Percentiles rank a stretch among this genome's conserved stretches.
Evolutionary conservation across 2,888 invertebrate genomes (phyloP).

Genomic region (Andrena dorsata): DNA sequence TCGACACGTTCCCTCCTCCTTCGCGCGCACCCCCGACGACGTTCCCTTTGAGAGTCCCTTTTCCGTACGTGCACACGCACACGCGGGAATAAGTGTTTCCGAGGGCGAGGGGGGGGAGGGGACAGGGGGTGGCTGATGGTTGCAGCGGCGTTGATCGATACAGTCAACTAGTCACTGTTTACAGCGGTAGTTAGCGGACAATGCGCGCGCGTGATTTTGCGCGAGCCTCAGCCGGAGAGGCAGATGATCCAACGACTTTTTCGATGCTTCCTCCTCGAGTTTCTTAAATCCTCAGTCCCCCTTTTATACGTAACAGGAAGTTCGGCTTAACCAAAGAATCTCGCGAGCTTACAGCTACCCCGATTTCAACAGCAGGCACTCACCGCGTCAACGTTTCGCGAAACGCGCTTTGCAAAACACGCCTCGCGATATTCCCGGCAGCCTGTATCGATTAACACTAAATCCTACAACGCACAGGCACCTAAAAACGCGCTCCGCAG

Average conservation of each 20-base stretch:
- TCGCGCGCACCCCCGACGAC: not conserved
- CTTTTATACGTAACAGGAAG: too few species aligned
- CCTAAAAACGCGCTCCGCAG: not conserved
- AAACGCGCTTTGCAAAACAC: too few species aligned
- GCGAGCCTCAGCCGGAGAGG: not conserved
- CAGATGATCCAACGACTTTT: not conserved
- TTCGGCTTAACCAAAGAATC: too few species aligned
- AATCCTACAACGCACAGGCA: not conserved
- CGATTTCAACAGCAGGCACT: too few species aligned
- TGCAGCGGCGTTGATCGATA: conserved; percentile 77
- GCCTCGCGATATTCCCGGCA: too few species aligned
- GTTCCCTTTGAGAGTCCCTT: conserved; percentile 23
- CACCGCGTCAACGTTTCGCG: too few species aligned
- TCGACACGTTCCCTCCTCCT: conserved; percentile 2
- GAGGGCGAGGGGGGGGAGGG: too few species aligned
- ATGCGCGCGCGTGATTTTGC: conserved; percentile 33
- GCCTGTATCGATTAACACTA: not conserved
- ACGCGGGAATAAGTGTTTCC: conserved; percentile 26
- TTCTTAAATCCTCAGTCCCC: too few species aligned
- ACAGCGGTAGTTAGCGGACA: conserved; percentile 67
- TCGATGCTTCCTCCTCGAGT: too few species aligned
- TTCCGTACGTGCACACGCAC: conserved; percentile 17
- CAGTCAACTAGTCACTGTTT: conserved; percentile 74
- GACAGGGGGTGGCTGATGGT: conserved; percentile 54
- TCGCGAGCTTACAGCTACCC: too few species aligned